phyloP scores from a whole-genome alignment of 2,113 vertebrate species.

The Chrysochloris asiatica region DNA sequence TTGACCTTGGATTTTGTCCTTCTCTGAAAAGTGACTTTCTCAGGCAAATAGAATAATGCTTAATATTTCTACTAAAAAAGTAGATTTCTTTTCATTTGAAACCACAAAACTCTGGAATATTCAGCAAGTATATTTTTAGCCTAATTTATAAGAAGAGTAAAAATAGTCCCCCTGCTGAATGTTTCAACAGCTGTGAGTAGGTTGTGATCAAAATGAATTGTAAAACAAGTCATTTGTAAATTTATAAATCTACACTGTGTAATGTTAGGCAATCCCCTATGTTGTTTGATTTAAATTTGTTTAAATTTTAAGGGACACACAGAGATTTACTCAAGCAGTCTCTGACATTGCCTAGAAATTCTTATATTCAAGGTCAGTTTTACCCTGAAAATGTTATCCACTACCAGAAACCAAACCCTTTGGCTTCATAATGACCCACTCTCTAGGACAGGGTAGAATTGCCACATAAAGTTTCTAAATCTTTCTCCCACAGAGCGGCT shows the following conservation, averaged over 20 bases:
- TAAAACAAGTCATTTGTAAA: background rate
- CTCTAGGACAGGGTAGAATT: background rate
- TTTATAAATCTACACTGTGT: background rate
- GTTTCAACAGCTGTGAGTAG: background rate
- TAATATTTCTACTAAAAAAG: constrained; percentile 8
- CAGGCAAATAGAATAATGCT: background rate
- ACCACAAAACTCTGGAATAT: constrained; percentile 46
- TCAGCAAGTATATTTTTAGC: background rate
- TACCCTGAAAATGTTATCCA: background rate
- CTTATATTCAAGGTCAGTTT: background rate
- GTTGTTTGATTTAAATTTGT: constrained; percentile 35
- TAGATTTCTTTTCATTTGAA: constrained; percentile 33
- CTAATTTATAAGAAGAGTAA: background rate
- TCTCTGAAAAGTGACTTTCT: constrained; percentile 3
- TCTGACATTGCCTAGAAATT: constrained; percentile 16
- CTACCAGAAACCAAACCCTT: background rate
- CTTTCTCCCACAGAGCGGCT: background rate
- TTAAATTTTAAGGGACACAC: background rate
- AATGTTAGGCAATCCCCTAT: background rate
- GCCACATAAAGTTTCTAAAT: background rate
- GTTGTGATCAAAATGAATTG: constrained; percentile 9
- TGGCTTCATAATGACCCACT: background rate
- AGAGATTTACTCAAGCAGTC: background rate
- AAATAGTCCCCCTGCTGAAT: background rate
- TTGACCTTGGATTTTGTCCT: constrained; percentile 26